Conservation (phyloP, 2,113 vertebrate species). For the Solenodon paradoxus region DNA sequence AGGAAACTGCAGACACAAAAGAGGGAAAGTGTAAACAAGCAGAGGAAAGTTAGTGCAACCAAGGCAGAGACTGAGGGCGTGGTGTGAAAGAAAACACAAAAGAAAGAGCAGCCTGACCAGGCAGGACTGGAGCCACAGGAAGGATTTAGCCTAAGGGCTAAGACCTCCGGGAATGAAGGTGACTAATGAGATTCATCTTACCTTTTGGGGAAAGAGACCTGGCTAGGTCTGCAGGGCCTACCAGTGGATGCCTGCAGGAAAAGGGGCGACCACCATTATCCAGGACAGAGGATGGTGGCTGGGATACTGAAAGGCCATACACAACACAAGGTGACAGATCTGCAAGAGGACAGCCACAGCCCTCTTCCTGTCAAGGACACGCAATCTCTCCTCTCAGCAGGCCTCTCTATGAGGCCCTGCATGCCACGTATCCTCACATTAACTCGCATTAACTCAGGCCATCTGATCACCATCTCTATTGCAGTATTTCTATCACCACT, state of each 20-base stretch:
- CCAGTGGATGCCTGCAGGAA: no score
- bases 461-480: background rate
- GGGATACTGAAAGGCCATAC: no score
- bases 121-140: background rate
- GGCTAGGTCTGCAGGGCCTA: no score
- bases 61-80: background rate
- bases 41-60: no score
- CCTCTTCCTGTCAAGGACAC: no score
- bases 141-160: background rate
- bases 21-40: background rate
- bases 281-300: background rate
- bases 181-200: background rate
- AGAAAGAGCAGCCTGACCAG: no score
- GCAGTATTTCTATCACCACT: background rate
- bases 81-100: accelerated
- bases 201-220: background rate
- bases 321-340: no score
- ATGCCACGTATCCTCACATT: background rate
- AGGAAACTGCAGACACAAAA: background rate
- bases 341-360: no score
- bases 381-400: background rate
- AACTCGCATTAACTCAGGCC: background rate
- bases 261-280: background rate
- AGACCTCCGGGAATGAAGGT: background rate
- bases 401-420: background rate